A percentile compares a stretch with the other conserved stretches of the same genome.
These are phyloP conservation scores for Drosophila azteca DNA, from an alignment of 1,140 invertebrate species.

Conservation along the genomic window DNA sequence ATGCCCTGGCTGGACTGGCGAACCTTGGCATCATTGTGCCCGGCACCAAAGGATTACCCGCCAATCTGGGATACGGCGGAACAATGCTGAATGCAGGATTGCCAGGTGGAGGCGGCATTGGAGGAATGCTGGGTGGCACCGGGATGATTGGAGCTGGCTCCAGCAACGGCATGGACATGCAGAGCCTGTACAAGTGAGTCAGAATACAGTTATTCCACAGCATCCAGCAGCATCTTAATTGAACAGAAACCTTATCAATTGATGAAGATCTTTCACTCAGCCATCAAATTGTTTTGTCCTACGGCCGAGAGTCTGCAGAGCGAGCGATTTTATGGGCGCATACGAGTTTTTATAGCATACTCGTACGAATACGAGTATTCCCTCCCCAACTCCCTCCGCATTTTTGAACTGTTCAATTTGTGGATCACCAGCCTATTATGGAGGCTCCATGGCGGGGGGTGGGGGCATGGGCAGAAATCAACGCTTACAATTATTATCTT, in stretches of 20 bases:
- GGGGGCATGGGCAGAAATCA: slow-evolving; percentile 35
- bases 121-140: slow-evolving; percentile 11
- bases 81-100: slow-evolving; percentile 36
- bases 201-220: slow-evolving; percentile 41
- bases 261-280: slow-evolving; percentile 60
- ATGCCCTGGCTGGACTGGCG: slow-evolving; percentile 68
- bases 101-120: slow-evolving; percentile 12
- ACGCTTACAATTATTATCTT: slow-evolving; percentile 57
- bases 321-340: slow-evolving; percentile 28
- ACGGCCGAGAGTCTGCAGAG: slow-evolving; percentile 26
- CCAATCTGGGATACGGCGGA: slow-evolving; percentile 58
- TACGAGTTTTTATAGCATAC: slow-evolving; percentile 27
- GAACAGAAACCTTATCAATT: slow-evolving; percentile 76
- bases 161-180: slow-evolving; percentile 64
- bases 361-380: slow-evolving; percentile 8
- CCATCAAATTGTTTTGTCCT: slow-evolving; percentile 72
- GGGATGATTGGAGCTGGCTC: slow-evolving; percentile 26
- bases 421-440: not conserved
- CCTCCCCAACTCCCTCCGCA: slow-evolving; percentile 34
- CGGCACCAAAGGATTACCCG: slow-evolving; percentile 48
- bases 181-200: slow-evolving; percentile 68
- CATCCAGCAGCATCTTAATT: slow-evolving; percentile 57
- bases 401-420: too few species aligned
- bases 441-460: slow-evolving; percentile 14
- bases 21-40: slow-evolving; percentile 72